Percentiles rank a stretch among this genome's conserved stretches.
Conservation (phyloP, 1,140 invertebrate species). For the Zaprionus kolodkinae region DNA sequence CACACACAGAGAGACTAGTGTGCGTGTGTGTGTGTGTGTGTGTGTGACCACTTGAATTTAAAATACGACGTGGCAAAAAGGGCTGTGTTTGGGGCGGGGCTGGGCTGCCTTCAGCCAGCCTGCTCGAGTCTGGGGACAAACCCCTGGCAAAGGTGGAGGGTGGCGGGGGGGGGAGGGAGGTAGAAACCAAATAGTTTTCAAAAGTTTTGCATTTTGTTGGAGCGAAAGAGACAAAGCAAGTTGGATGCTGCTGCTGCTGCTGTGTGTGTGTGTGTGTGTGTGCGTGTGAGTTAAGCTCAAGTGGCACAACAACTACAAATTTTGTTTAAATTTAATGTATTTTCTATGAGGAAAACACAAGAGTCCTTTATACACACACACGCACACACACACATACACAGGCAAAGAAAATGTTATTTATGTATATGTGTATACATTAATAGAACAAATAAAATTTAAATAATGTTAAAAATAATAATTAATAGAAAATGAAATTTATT, state of each 20-base stretch:
- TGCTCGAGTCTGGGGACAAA: neutral
- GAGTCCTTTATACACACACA: neutral
- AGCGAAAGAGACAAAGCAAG: slow-evolving; percentile 14
- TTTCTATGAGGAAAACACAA: slow-evolving; percentile 77
- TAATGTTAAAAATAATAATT: neutral
- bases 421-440: neutral
- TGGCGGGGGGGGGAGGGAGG: neutral
- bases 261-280: slow-evolving; percentile 32
- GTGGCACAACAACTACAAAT: slow-evolving; percentile 74
- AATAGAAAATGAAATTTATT: too few species aligned
- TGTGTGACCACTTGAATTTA: slow-evolving; percentile 77
- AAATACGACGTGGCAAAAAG: slow-evolving; percentile 80
- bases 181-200: slow-evolving; percentile 66
- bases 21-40: slow-evolving; percentile 45
- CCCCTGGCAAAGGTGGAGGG: neutral
- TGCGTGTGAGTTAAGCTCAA: slow-evolving; percentile 73
- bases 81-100: slow-evolving; percentile 38
- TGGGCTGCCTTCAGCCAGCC: neutral
- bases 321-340: slow-evolving; percentile 83
- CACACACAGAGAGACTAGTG: slow-evolving; percentile 11
- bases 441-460: neutral
- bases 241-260: neutral
- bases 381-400: neutral
- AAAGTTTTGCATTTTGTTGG: slow-evolving; percentile 78
- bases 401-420: slow-evolving; percentile 52